phyloP scores from a whole-genome alignment of 2,113 vertebrate genomes.

The Oncorhynchus nerka region DNA sequence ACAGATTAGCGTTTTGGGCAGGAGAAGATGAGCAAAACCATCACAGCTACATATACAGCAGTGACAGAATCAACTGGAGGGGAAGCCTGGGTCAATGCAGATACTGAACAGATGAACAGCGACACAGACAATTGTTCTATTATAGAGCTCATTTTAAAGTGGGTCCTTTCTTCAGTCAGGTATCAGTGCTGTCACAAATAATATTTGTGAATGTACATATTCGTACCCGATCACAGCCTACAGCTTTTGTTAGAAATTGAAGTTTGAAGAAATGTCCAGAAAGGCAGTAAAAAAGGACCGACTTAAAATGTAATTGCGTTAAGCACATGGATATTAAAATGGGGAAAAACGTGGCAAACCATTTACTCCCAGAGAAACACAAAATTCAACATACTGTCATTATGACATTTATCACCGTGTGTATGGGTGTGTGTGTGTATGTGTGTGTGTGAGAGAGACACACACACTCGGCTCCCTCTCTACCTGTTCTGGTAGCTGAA shows the following conservation, averaged over 20 bases:
- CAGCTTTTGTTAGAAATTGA: neutral
- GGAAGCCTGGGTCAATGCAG: constrained; percentile 52
- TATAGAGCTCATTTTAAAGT: constrained; percentile 61
- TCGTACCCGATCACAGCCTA: no score
- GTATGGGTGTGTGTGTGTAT: neutral
- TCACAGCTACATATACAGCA: constrained; percentile 62
- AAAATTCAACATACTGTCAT: constrained; percentile 10
- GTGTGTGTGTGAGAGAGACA: neutral
- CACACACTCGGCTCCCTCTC: constrained; percentile 2
- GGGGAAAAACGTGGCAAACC: constrained; percentile 33
- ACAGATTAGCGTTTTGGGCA: constrained; percentile 91
- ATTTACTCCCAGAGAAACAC: constrained; percentile 30
- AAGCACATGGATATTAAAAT: constrained; percentile 21
- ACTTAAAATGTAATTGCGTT: constrained; percentile 63
- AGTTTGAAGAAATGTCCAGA: constrained; percentile 3
- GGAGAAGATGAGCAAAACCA: constrained; percentile 78
- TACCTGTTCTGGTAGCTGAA: constrained; percentile 99
- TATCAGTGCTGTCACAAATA: neutral
- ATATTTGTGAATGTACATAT: no score
- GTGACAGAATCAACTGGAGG: constrained; percentile 51
- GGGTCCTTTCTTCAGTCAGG: constrained; percentile 32
- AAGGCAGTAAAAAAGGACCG: constrained; percentile 34
- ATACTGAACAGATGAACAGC: constrained; percentile 62
- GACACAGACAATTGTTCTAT: constrained; percentile 48
- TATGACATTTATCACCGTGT: neutral